Evolutionary conservation across 2,113 vertebrate species (phyloP).

Genomic region (Mobula hypostoma): DNA sequence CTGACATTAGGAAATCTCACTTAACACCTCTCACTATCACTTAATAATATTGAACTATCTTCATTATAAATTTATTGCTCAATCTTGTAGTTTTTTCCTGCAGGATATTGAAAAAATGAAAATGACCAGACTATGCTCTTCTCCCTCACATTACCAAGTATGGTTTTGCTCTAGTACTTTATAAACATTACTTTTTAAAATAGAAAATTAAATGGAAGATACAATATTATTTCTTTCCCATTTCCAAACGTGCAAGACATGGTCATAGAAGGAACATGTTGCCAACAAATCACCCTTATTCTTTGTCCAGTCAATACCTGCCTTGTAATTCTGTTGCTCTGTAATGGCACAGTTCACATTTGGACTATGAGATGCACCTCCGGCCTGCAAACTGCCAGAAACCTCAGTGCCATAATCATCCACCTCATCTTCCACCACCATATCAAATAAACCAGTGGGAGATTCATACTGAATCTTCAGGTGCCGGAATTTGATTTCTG

Average conservation of each 20-base stretch:
- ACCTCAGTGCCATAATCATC: conserved; percentile 49
- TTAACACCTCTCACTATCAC: background rate
- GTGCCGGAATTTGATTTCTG: conserved; percentile 47
- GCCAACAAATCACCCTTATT: conserved; percentile 61
- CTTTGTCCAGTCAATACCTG: background rate
- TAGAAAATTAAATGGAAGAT: conserved; percentile 36
- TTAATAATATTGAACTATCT: background rate
- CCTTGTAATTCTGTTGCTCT: background rate
- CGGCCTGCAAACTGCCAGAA: background rate
- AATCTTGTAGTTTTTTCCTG: background rate
- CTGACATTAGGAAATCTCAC: background rate
- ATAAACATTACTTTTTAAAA: background rate
- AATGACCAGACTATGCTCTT: background rate
- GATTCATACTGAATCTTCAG: conserved; percentile 66
- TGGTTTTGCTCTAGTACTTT: background rate
- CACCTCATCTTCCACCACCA: conserved; percentile 55
- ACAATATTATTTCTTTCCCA: conserved; percentile 64
- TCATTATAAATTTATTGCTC: background rate
- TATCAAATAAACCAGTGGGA: conserved; percentile 67
- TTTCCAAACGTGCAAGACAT: conserved; percentile 81
- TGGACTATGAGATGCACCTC: background rate
- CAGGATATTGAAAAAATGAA: background rate
- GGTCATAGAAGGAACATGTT: conserved; percentile 89
- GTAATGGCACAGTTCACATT: background rate
- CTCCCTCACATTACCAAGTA: background rate